Evolutionary conservation across 2,113 vertebrate species (phyloP).

Genomic region (Apus apus): DNA sequence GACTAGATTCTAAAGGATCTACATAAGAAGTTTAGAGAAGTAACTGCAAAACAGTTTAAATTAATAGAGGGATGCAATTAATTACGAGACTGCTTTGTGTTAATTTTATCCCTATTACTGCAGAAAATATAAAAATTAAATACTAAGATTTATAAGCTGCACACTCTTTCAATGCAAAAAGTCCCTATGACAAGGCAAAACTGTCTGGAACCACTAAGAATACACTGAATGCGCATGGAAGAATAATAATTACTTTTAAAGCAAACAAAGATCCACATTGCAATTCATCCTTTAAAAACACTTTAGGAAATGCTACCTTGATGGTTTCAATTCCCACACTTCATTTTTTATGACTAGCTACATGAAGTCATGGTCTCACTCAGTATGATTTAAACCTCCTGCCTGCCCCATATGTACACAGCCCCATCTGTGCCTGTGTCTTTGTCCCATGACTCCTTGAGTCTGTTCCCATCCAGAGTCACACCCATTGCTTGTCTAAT

Average conservation of each 20-base stretch:
- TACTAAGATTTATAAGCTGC: not conserved
- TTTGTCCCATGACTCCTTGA: accelerated
- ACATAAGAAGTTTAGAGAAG: not conserved
- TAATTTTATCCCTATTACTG: not conserved
- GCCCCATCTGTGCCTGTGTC: not conserved
- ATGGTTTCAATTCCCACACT: not conserved
- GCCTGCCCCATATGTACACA: accelerated
- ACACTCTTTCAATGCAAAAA: not conserved
- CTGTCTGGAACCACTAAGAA: not conserved
- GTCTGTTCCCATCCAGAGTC: not conserved
- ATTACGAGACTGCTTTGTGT: not conserved
- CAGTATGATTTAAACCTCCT: not conserved
- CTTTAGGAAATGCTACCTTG: not conserved
- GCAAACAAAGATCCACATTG: not conserved
- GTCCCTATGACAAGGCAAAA: not conserved
- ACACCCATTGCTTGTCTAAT: accelerated
- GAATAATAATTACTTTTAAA: not conserved
- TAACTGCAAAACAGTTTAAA: not conserved
- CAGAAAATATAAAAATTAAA: not conserved
- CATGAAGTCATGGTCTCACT: not conserved
- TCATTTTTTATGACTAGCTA: not conserved
- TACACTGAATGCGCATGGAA: not conserved
- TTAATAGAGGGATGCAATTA: not conserved
- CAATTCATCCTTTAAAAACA: not conserved
- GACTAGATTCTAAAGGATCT: not conserved